These are phyloP conservation scores for Kryptopterus vitreolus DNA, from an alignment of 2,797 vertebrate species.

Conservation along the genomic window DNA sequence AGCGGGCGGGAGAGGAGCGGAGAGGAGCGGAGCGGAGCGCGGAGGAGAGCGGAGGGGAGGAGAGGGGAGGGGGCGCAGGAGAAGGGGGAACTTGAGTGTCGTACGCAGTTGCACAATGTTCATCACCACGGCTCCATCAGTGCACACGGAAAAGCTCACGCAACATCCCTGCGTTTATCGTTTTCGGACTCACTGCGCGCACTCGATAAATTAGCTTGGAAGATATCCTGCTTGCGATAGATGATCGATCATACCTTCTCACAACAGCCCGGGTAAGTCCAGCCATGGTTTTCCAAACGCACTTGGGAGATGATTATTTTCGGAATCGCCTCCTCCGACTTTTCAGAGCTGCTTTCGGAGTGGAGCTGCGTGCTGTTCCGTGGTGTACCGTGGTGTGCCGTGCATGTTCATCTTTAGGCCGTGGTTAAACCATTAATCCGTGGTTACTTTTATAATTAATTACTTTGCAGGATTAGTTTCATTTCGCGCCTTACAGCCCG, in stretches of 20 bases:
- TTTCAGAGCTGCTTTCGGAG: conserved; percentile 6
- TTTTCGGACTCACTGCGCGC: conserved; percentile 35
- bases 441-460: background rate
- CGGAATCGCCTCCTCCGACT: conserved; percentile 8
- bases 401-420: conserved; percentile 11
- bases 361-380: background rate
- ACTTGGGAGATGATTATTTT: conserved; percentile 8
- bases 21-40: conserved; percentile 29
- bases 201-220: conserved; percentile 36
- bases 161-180: conserved; percentile 53
- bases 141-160: conserved; percentile 42
- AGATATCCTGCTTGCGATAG: background rate
- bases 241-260: background rate
- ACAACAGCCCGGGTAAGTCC: conserved; percentile 41
- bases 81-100: conserved; percentile 56
- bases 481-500: background rate
- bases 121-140: conserved; percentile 53
- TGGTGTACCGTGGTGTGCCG: too few relatives aligned
- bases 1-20: conserved; percentile 39
- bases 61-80: conserved; percentile 35
- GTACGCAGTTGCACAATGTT: conserved; percentile 57
- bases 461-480: background rate
- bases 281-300: background rate
- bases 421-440: background rate
- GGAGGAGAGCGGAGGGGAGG: conserved; percentile 6